A percentile compares a stretch with the other conserved stretches of the same genome.
These are phyloP conservation scores for Sisyra nigra DNA, from an alignment of 2,888 invertebrate genomes.

Conservation along the genomic window DNA sequence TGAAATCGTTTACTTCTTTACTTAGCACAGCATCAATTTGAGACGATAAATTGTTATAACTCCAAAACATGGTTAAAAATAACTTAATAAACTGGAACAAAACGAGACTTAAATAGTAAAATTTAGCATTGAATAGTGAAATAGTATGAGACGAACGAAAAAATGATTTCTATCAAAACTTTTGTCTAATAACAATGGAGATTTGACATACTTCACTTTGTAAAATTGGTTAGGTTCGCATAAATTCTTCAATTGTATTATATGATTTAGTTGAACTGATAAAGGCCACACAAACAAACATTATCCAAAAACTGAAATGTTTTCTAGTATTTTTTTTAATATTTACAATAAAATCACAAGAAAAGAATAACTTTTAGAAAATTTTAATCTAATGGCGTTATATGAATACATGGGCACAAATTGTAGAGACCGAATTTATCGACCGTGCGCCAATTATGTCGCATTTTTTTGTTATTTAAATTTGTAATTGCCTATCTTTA, in stretches of 20 bases:
- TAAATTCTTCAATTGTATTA: slow-evolving; percentile 2
- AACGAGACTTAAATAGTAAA: not conserved
- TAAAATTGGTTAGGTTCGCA: slow-evolving; percentile 2
- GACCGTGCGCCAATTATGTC: too few relatives aligned
- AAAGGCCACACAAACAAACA: not conserved
- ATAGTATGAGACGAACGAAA: too few relatives aligned
- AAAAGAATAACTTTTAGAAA: too few relatives aligned
- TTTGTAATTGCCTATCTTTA: too few relatives aligned
- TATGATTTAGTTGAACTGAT: not conserved
- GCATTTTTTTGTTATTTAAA: too few relatives aligned
- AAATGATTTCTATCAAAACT: too few relatives aligned
- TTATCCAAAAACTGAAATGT: not conserved
- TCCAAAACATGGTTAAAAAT: slow-evolving; percentile 60
- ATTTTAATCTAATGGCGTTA: too few relatives aligned
- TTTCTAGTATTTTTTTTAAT: slow-evolving; percentile 1
- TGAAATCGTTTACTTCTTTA: slow-evolving; percentile 46
- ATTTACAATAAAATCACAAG: slow-evolving; percentile 2
- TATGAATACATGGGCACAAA: too few relatives aligned
- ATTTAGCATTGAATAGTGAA: too few relatives aligned
- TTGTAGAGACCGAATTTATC: too few relatives aligned
- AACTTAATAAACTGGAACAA: slow-evolving; percentile 13
- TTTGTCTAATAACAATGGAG: too few relatives aligned
- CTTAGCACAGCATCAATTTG: slow-evolving; percentile 62
- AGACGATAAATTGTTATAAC: slow-evolving; percentile 55
- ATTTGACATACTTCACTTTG: not conserved